phyloP scores from a whole-genome alignment of 2,888 invertebrate species.

The Nemotelus pantherinus region DNA sequence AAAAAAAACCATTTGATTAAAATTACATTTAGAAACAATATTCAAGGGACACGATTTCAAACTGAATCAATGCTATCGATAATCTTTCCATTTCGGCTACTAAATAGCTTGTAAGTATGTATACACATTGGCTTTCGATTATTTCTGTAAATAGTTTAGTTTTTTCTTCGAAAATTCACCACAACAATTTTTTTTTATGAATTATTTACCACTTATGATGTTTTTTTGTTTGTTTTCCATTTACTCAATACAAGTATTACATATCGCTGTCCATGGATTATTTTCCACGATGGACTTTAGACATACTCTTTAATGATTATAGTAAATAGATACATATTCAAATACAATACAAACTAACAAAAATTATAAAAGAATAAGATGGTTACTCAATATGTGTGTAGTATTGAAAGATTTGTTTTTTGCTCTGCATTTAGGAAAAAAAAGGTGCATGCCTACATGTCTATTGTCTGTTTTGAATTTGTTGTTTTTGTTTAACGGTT shows the following conservation, averaged over 20 bases:
- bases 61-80: background rate
- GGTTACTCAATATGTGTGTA: constrained; percentile 26
- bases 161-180: constrained; percentile 37
- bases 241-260: constrained; percentile 24
- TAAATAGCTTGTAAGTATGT: no score
- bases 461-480: background rate
- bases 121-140: no score
- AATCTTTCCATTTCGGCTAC: no score
- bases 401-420: constrained; percentile 20
- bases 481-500: background rate
- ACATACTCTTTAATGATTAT: constrained; percentile 22
- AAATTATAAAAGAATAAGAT: constrained; percentile 26
- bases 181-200: constrained; percentile 26
- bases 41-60: constrained; percentile 1
- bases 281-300: constrained; percentile 1
- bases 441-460: constrained; percentile 3
- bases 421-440: background rate
- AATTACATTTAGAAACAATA: constrained; percentile 29
- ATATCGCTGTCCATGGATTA: constrained; percentile 21
- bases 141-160: background rate
- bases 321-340: constrained; percentile 20
- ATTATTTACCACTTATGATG: constrained; percentile 24
- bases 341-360: constrained; percentile 41
- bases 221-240: constrained; percentile 9
- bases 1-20: constrained; percentile 10